Evolutionary conservation across 2,888 invertebrate species (phyloP), one percentile per base, ranked within the genome.

Genomic region (Dione juno): DNA sequence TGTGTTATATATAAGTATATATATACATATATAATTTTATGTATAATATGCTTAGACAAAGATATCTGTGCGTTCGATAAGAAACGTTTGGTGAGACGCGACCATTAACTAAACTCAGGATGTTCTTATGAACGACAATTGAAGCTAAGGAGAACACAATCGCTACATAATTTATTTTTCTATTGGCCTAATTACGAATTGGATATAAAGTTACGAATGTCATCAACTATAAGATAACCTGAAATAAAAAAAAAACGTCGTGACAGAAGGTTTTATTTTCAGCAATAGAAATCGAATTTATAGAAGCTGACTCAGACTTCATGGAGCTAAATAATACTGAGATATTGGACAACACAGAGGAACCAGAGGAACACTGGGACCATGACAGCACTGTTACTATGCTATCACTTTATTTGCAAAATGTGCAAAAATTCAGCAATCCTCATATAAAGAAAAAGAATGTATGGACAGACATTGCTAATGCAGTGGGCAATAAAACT

Each of bases 381-480:
- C 82, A 85, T 28, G 82, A 82, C 64, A 88, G 83, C 73, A 88
- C 87, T 10, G 81, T 80, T 69, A 77, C 82, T 21, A 82, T 93
- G 77, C 77, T 93, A 9, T 84, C 85, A 64, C 75, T 88, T 21
- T 93, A 93, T 74, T 74, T 92, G 66, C 84, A 90, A 73, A 90
- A 93, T 57, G 73, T 90, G 66, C 89, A 90, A 5, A 87, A 87
- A 74, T 93, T 93, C 72, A 81, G 92, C 69, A 89, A 88, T 72
- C 90, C 91, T 13, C 92, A 92, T 84, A 88, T 91, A 1, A 90
- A 85, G 64, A 93, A 93, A 79, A 93, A 91, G 71, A 89, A 87
- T 82, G 84, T 92, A 0, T 93, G 93, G 93, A 79, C 84, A 0
- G 89, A 91, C 11, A 90, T 92, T 41, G 82, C 86, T 0, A 82